phyloP scores from a whole-genome alignment of 2,113 vertebrate species.

The Protobothrops flavoviridis region DNA sequence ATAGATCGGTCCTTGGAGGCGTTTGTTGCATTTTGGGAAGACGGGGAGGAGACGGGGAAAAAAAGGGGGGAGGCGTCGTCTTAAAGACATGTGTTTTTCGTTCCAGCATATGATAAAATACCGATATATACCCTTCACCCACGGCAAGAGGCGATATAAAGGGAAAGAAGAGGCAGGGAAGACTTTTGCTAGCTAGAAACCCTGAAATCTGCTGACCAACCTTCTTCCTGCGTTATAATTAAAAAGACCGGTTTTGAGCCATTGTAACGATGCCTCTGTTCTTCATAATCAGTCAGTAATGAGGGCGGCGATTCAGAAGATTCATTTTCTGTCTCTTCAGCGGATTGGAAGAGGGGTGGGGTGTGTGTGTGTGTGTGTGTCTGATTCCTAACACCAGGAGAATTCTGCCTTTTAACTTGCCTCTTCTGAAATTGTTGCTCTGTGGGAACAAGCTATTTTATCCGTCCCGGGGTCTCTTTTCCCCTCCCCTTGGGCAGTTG shows the following conservation, averaged over 20 bases:
- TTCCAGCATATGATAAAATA: conserved; percentile 99
- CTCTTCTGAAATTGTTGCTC: conserved; percentile 59
- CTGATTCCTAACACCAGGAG: conserved; percentile 64
- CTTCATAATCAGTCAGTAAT: conserved; percentile 68
- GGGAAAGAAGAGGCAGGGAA: conserved; percentile 96
- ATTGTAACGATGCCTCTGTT: conserved; percentile 76
- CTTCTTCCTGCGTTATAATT: conserved; percentile 54
- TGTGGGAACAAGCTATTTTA: conserved; percentile 19
- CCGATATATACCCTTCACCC: conserved; percentile 98
- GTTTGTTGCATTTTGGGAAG: background rate
- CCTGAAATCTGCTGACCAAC: conserved; percentile 61
- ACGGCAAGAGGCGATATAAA: conserved; percentile 98
- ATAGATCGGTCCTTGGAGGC: background rate
- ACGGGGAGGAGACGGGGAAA: background rate
- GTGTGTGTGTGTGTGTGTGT: conserved; percentile 56
- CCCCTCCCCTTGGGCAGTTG: background rate
- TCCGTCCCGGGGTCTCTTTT: background rate
- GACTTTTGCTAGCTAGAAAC: conserved; percentile 94
- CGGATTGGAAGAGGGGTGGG: conserved; percentile 22
- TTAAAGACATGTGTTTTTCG: conserved; percentile 26
- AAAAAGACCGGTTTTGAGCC: conserved; percentile 78
- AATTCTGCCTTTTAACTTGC: conserved; percentile 69
- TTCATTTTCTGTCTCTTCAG: conserved; percentile 57
- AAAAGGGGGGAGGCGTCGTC: background rate
- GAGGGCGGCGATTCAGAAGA: conserved; percentile 63